Evolutionary conservation across 1,140 invertebrate genomes (phyloP), one percentile per base, ranked within the genome.

Genomic region (Lordiphosa clarofinis): DNA sequence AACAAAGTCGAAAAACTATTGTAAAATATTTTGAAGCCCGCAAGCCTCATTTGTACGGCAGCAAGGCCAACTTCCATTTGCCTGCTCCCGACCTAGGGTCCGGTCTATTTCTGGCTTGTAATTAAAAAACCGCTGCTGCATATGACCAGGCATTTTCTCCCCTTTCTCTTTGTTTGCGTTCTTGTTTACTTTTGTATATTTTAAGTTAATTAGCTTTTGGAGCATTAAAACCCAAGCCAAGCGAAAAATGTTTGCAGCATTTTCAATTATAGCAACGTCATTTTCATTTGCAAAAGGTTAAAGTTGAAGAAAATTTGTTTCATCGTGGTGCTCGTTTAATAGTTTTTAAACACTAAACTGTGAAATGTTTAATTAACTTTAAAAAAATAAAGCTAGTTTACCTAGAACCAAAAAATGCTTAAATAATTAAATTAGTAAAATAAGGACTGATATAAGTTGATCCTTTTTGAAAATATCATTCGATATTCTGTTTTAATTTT

Each of bases 141-240:
- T 49, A 60, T 11, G 35, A 28, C 1, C 24, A 5, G 21, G 15
- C n/a, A 13, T 11, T 38, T n/a, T 28, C 11, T 21, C 1, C 11
- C 24, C 21, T 24, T 38, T 9, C 40, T 6, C 31, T 24, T 28
- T 35, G 19, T 10, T 43, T 52, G 12, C 33, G 21, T 47, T 35
- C 8, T 35, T 46, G 8, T 39, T 39, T 49, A 7, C 15, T 60
- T 35, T 56, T n/a, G 11, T 43, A 13, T n/a, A 8, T 36, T 53
- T 70, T 53, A 58, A 67, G 67, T 73, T 61, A 65, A 75, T 65
- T 35, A 66, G 46, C 31, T 4, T 24, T 24, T 39, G 35, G 13
- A 59, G 19, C 19, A 49, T 13, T 47, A 33, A 33, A 46, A 33
- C 43, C 0, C 50, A 8, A 13, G 4, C 35, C 24, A 10, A 4